Percentiles rank a stretch among this genome's conserved stretches.
These are phyloP conservation scores for Orthosia cruda DNA, from an alignment of 2,888 invertebrate species.

Conservation along the genomic window DNA sequence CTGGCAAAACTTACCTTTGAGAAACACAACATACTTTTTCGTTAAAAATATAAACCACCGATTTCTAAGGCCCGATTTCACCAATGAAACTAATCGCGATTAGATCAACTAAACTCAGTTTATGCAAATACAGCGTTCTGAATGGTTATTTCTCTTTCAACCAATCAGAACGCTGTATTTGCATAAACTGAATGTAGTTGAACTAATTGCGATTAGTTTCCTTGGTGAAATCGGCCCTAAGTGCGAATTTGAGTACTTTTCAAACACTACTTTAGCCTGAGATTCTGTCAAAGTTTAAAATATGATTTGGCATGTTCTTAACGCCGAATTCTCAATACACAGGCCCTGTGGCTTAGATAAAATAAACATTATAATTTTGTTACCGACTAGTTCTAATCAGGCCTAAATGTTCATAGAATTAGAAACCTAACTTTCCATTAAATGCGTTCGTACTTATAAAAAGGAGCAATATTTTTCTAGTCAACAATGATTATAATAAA, in stretches of 20 bases:
- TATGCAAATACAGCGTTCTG: no score
- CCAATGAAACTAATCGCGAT: no score
- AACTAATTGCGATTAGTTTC: no score
- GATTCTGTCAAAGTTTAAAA: background rate
- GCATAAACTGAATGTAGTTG: no score
- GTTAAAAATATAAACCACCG: background rate
- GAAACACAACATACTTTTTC: background rate
- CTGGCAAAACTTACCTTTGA: conserved; percentile 9
- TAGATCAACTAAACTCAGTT: no score
- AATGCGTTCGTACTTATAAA: conserved; percentile 65
- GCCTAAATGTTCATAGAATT: conserved; percentile 50
- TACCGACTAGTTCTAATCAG: conserved; percentile 10
- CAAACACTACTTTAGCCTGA: background rate
- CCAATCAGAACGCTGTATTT: no score
- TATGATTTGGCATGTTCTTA: background rate
- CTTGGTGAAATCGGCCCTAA: no score
- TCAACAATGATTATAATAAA: conserved; percentile 52
- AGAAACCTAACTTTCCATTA: conserved; percentile 11
- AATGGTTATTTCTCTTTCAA: no score
- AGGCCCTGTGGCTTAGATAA: background rate
- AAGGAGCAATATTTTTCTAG: conserved; percentile 71
- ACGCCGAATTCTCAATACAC: background rate
- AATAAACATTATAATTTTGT: background rate
- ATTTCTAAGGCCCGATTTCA: background rate
- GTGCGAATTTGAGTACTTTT: no score